These are phyloP conservation scores for Octomys mimax DNA, from an alignment of 2,797 vertebrate species.

Conservation along the genomic window DNA sequence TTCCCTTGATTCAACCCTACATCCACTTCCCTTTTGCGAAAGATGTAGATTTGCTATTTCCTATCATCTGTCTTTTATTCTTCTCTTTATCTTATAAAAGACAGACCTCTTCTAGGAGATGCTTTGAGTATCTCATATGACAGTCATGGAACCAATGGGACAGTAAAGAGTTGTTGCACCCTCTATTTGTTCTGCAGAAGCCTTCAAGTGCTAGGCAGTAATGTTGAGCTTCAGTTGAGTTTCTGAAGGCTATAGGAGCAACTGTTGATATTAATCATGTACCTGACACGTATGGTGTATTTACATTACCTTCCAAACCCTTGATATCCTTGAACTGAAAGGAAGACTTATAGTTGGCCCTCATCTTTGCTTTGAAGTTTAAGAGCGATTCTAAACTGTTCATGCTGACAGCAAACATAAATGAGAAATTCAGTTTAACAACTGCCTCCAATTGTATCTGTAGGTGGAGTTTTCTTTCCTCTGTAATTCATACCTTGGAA, in stretches of 20 bases:
- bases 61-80: background rate
- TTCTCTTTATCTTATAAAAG: background rate
- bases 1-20: background rate
- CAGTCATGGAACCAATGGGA: background rate
- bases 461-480: background rate
- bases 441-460: background rate
- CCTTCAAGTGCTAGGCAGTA: background rate
- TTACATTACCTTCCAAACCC: background rate
- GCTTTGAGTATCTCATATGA: background rate
- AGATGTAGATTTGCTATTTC: background rate
- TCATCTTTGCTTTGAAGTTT: background rate
- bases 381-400: background rate
- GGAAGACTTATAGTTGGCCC: background rate
- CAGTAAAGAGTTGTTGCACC: background rate
- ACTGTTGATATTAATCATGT: background rate
- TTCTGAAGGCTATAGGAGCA: background rate
- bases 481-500: background rate
- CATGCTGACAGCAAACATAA: background rate
- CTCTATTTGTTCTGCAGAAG: background rate
- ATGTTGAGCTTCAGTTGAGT: background rate
- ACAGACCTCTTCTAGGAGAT: no score
- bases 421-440: background rate
- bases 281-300: background rate
- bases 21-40: background rate
- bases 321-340: constrained; percentile 16